phyloP scores from a whole-genome alignment of 2,113 vertebrate genomes.

The Callorhinus ursinus region DNA sequence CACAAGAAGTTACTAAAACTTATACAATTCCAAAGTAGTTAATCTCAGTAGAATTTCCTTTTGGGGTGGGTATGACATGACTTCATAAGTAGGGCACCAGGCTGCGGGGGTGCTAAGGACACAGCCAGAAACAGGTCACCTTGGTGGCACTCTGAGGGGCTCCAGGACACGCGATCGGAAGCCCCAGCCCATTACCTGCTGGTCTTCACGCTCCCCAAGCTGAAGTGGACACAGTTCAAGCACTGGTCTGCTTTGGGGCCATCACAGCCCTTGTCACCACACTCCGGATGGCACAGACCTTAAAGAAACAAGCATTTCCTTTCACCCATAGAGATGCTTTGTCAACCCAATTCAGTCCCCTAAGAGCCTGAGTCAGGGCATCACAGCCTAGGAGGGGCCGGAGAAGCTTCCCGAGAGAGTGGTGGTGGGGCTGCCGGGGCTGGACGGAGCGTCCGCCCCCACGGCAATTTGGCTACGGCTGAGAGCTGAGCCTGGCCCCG shows the following conservation, averaged over 20 bases:
- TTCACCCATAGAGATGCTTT: slow-evolving; percentile 48
- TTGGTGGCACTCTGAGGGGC: rapidly evolving
- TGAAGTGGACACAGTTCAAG: slow-evolving; percentile 95
- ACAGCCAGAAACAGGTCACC: background rate
- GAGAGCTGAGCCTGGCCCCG: background rate
- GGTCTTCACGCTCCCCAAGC: slow-evolving; percentile 88
- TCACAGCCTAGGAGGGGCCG: rapidly evolving
- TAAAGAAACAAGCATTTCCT: slow-evolving; percentile 69
- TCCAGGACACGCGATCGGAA: rapidly evolving
- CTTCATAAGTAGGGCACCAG: background rate
- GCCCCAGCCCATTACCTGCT: slow-evolving; percentile 87
- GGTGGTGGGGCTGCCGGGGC: background rate
- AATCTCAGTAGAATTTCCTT: background rate
- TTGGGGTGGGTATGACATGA: rapidly evolving
- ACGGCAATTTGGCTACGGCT: rapidly evolving
- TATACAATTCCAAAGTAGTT: background rate
- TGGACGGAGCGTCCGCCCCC: too few relatives aligned
- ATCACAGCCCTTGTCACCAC: slow-evolving; percentile 93
- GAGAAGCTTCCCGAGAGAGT: background rate
- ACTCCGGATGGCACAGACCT: slow-evolving; percentile 93
- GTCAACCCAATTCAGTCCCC: background rate
- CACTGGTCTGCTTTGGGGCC: slow-evolving; percentile 92
- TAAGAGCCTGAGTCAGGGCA: background rate
- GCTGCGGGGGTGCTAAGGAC: too few relatives aligned
- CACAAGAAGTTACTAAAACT: background rate